phyloP scores from a whole-genome alignment of 2,113 vertebrate genomes.

The Trochalopteron elliotii region DNA sequence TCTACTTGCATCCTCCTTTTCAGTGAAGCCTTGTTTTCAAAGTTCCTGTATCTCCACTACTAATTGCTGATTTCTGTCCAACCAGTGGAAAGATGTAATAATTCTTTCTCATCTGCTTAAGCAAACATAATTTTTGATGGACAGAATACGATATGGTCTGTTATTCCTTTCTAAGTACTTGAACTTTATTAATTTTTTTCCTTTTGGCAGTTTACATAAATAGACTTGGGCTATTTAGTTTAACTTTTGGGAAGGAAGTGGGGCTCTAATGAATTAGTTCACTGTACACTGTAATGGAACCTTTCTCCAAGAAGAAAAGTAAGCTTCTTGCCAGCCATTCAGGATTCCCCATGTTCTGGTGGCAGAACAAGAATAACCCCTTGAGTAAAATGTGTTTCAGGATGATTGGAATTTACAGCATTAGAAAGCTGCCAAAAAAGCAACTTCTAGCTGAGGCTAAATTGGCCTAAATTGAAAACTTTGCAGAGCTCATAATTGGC shows the following conservation, averaged over 20 bases:
- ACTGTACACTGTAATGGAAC: conserved; percentile 56
- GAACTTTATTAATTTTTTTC: conserved; percentile 14
- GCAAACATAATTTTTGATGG: neutral
- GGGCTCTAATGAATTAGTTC: conserved; percentile 52
- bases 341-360: conserved; percentile 53
- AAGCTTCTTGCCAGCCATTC: conserved; percentile 46
- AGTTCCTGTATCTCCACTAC: neutral
- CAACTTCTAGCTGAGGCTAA: conserved; percentile 18
- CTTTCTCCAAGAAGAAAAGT: conserved; percentile 53
- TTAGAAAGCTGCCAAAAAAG: conserved; percentile 39
- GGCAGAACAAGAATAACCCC: conserved; percentile 58
- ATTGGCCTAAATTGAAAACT: conserved; percentile 29
- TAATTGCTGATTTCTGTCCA: neutral
- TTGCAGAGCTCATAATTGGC: neutral
- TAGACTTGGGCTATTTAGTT: conserved; percentile 34
- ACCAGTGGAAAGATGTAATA: neutral
- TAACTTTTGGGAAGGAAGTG: conserved; percentile 32
- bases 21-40: neutral
- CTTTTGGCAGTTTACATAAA: conserved; percentile 12
- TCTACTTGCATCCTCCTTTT: neutral
- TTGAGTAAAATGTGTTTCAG: conserved; percentile 48
- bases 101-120: neutral
- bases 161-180: conserved; percentile 16
- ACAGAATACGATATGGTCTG: neutral
- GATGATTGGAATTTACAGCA: conserved; percentile 7